Percentiles rank a stretch among this genome's conserved stretches.
These are phyloP conservation scores for Sylvilagus bachmani DNA, from an alignment of 2,113 vertebrate species.

Conservation along the genomic window DNA sequence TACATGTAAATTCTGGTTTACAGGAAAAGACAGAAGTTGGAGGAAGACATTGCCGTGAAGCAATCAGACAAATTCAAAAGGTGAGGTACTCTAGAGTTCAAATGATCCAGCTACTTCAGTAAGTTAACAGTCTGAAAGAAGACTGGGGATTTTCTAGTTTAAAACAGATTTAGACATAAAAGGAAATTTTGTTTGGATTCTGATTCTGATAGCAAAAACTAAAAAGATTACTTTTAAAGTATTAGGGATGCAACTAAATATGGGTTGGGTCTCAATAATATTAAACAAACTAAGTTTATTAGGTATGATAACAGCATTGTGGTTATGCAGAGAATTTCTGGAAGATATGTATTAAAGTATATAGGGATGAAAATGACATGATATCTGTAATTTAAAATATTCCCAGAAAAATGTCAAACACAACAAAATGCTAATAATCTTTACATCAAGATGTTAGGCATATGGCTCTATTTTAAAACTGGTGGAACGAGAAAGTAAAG, in stretches of 20 bases:
- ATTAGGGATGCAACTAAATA: slow-evolving; percentile 24
- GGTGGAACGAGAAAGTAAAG: not conserved
- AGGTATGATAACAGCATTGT: not conserved
- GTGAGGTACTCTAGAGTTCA: not conserved
- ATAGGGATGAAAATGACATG: not conserved
- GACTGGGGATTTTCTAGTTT: not conserved
- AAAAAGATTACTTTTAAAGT: not conserved
- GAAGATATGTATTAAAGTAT: not conserved
- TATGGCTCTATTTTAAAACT: not conserved
- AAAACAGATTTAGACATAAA: slow-evolving; percentile 6
- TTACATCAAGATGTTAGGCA: not conserved
- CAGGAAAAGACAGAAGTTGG: not conserved
- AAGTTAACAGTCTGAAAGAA: not conserved
- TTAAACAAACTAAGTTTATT: not conserved
- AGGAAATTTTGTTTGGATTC: not conserved
- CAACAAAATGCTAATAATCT: not conserved
- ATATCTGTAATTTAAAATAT: not conserved
- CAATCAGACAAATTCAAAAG: slow-evolving; percentile 16
- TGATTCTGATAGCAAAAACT: not conserved
- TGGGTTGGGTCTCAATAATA: not conserved
- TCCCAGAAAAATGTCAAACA: slow-evolving; percentile 8
- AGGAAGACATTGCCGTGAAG: not conserved
- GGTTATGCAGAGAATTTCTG: not conserved
- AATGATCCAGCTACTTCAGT: not conserved
- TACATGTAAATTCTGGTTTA: not conserved